These are phyloP conservation scores for Ochropleura leucogaster DNA, from an alignment of 2,888 invertebrate species.

Conservation along the genomic window DNA sequence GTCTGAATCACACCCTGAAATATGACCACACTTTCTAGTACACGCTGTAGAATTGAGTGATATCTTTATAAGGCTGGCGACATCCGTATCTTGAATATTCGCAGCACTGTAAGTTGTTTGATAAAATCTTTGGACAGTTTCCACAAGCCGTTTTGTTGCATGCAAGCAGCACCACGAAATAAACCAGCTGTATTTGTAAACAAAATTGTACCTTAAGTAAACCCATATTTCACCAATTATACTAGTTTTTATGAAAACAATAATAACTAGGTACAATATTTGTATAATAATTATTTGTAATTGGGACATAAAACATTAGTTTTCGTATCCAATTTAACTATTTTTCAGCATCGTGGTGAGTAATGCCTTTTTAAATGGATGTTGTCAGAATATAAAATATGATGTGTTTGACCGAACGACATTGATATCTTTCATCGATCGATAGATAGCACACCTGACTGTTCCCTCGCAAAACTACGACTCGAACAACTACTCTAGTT, in stretches of 20 bases:
- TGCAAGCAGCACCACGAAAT: background rate
- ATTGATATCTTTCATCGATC: constrained; percentile 54
- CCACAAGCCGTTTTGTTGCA: constrained; percentile 14
- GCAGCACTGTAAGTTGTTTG: background rate
- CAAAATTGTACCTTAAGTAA: background rate
- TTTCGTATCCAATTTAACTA: constrained; percentile 22
- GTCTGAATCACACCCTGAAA: too few species aligned
- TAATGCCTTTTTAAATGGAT: constrained; percentile 38
- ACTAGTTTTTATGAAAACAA: background rate
- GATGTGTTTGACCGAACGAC: constrained; percentile 37
- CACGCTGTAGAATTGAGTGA: background rate
- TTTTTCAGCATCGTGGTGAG: constrained; percentile 6
- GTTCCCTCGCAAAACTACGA: constrained; percentile 50
- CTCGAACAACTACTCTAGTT: constrained; percentile 15
- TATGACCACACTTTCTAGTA: too few species aligned
- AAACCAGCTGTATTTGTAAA: background rate
- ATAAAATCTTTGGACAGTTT: constrained; percentile 8
- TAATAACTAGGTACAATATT: background rate
- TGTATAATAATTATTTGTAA: constrained; percentile 6
- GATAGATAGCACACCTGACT: constrained; percentile 46
- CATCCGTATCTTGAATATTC: constrained; percentile 13
- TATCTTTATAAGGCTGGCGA: background rate
- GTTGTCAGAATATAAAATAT: constrained; percentile 39
- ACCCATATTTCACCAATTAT: background rate
- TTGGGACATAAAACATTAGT: constrained; percentile 14